Evolutionary conservation across 2,113 vertebrate genomes (phyloP).

Genomic region (Ivindomyrus marchei): DNA sequence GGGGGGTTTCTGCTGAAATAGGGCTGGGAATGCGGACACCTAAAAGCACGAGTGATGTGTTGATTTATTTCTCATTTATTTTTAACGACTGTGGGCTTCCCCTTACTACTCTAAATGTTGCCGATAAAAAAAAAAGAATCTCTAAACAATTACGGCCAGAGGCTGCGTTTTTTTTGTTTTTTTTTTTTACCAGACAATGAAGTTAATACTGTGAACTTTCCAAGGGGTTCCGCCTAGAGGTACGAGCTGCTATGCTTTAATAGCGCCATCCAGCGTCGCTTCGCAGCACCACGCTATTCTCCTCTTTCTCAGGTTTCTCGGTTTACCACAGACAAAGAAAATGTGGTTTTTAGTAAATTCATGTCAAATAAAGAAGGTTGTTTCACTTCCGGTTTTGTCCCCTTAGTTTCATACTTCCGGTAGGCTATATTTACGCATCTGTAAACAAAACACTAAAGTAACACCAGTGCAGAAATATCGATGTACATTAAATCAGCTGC

Average conservation of each 20-base stretch:
- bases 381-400: background rate
- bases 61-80: background rate
- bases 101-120: background rate
- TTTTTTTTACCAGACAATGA: background rate
- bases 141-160: background rate
- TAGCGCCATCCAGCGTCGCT: background rate
- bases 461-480: background rate
- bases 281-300: background rate
- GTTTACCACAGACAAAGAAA: background rate
- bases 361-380: background rate
- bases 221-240: constrained; percentile 1
- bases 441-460: background rate
- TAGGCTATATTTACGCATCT: background rate
- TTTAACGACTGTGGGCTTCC: background rate
- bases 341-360: background rate
- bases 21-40: background rate
- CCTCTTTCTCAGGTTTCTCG: background rate
- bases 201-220: background rate
- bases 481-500: background rate
- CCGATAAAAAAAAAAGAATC: background rate
- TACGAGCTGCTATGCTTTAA: background rate
- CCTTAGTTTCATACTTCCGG: background rate
- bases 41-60: background rate
- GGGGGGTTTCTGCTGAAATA: background rate
- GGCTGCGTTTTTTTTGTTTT: background rate